Conservation (phyloP, 2,797 vertebrate genomes). For the Denticeps clupeoides region DNA sequence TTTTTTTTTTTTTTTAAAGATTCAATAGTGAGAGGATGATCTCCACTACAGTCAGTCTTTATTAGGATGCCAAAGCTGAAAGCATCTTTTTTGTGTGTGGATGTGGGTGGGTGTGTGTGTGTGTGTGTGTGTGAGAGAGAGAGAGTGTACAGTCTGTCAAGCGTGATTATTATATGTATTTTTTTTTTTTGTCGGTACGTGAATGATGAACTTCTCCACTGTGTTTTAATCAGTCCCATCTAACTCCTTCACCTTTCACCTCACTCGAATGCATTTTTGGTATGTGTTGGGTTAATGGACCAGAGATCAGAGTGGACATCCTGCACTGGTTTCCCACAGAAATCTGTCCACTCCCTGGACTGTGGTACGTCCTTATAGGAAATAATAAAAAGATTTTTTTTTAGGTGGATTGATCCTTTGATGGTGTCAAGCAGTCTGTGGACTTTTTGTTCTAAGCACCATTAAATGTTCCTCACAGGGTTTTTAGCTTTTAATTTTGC, state of each 20-base stretch:
- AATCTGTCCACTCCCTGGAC: background rate
- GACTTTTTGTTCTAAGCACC: too few relatives aligned
- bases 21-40: background rate
- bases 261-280: constrained; percentile 30
- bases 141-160: too few relatives aligned
- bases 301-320: background rate
- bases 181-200: too few relatives aligned
- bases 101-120: background rate
- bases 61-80: background rate
- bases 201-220: too few relatives aligned
- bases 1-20: background rate
- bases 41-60: constrained; percentile 36
- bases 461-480: constrained; percentile 23
- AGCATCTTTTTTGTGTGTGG: background rate
- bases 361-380: background rate
- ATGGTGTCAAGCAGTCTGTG: too few relatives aligned
- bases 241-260: background rate
- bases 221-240: constrained; percentile 35
- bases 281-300: constrained; percentile 33
- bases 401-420: too few relatives aligned
- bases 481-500: constrained; percentile 15
- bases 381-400: background rate
- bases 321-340: background rate
- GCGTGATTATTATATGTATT: too few relatives aligned
- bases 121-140: background rate